Percentiles rank a stretch among this genome's conserved stretches.
These are phyloP conservation scores for Leucoma salicis DNA, from an alignment of 2,888 invertebrate genomes.

Conservation along the genomic window DNA sequence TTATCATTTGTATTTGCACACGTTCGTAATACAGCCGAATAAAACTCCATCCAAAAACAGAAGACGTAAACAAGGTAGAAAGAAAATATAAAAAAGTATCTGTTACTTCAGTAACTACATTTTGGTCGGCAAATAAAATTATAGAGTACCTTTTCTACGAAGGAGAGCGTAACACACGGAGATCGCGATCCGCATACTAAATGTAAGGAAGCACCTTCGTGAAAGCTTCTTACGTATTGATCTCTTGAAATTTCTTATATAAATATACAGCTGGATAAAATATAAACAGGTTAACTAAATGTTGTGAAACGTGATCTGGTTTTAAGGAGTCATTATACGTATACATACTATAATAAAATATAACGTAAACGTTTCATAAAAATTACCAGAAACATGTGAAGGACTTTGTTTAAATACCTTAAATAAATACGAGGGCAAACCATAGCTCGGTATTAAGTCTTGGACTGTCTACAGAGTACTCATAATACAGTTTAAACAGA, in stretches of 20 bases:
- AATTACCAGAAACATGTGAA: no score
- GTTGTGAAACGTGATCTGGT: not conserved
- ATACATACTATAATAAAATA: no score
- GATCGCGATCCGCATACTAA: slow-evolving; percentile 66
- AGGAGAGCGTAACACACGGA: slow-evolving; percentile 70
- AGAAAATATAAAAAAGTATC: slow-evolving; percentile 67
- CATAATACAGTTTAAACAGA: no score
- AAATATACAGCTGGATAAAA: slow-evolving; percentile 43
- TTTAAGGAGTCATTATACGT: no score
- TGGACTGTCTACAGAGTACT: no score
- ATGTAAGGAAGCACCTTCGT: slow-evolving; percentile 38
- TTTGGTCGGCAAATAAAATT: slow-evolving; percentile 80
- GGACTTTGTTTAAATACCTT: no score
- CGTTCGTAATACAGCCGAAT: not conserved
- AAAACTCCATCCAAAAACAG: not conserved
- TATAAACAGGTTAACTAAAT: slow-evolving; percentile 19
- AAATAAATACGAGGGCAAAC: no score
- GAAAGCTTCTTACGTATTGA: slow-evolving; percentile 54
- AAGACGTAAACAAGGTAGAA: slow-evolving; percentile 43
- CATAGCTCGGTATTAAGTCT: no score
- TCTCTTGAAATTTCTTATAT: slow-evolving; percentile 52
- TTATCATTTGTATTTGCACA: no score
- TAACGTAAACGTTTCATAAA: no score
- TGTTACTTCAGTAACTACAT: slow-evolving; percentile 73
- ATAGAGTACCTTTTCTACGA: slow-evolving; percentile 77